Evolutionary conservation across 2,797 vertebrate species (phyloP).

Genomic region (Acanthopagrus latus): DNA sequence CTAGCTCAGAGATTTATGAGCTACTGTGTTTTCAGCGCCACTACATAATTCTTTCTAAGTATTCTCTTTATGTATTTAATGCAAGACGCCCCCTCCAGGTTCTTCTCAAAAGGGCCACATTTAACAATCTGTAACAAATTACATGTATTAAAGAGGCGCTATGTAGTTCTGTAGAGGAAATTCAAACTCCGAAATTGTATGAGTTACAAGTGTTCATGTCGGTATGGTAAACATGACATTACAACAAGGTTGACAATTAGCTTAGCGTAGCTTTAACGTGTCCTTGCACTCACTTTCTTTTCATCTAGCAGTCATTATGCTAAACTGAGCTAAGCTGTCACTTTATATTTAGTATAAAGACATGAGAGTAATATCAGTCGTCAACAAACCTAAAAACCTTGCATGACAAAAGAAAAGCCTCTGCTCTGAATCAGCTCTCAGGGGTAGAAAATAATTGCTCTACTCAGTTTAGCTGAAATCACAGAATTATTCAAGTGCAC

Average conservation of each 20-base stretch:
- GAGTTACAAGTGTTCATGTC: not conserved
- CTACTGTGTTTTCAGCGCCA: not conserved
- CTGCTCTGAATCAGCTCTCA: not conserved
- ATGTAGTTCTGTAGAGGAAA: no score
- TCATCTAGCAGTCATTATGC: not conserved
- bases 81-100: not conserved
- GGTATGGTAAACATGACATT: not conserved
- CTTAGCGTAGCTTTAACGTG: not conserved
- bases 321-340: not conserved
- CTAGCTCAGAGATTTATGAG: slow-evolving; percentile 4
- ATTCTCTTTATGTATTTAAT: not conserved
- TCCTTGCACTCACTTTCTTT: no score
- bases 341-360: not conserved
- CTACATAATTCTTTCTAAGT: not conserved
- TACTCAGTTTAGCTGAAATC: not conserved
- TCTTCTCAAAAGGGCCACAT: not conserved
- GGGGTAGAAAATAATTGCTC: not conserved
- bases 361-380: not conserved
- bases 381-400: no score
- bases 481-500: not conserved
- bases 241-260: not conserved
- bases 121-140: no score
- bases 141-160: no score
- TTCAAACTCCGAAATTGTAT: no score
- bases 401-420: not conserved